phyloP scores from a whole-genome alignment of 2,113 vertebrate genomes.

The Scomber colias region DNA sequence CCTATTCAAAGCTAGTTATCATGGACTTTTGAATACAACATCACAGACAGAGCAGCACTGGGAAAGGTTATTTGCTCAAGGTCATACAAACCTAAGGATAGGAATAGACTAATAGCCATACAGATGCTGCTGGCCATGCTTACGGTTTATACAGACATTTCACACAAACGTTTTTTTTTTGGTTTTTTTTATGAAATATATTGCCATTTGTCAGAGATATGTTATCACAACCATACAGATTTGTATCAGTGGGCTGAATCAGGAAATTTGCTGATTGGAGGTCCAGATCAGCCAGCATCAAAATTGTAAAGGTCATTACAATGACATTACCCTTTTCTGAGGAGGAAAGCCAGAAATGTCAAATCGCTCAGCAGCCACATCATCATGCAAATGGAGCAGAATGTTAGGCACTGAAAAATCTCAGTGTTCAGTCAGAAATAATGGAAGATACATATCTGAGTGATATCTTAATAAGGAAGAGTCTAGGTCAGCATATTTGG shows the following conservation, averaged over 20 bases:
- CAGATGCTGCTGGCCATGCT: slow-evolving; percentile 38
- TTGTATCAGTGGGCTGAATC: slow-evolving; percentile 48
- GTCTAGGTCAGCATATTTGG: slow-evolving; percentile 30
- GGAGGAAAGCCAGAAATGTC: slow-evolving; percentile 70
- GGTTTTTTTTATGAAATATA: not conserved
- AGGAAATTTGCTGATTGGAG: slow-evolving; percentile 47
- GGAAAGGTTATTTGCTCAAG: slow-evolving; percentile 76
- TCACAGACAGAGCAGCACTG: slow-evolving; percentile 41
- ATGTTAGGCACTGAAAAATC: slow-evolving; percentile 34
- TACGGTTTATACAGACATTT: slow-evolving; percentile 2
- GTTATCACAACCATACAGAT: slow-evolving; percentile 44
- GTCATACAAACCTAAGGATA: slow-evolving; percentile 72
- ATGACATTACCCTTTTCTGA: slow-evolving; percentile 82
- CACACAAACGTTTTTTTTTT: not conserved
- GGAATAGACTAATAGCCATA: slow-evolving; percentile 29
- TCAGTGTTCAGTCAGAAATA: slow-evolving; percentile 35
- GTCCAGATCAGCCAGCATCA: slow-evolving; percentile 53
- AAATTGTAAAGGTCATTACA: slow-evolving; percentile 83
- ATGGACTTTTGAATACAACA: slow-evolving; percentile 34
- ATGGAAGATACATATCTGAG: slow-evolving; percentile 53
- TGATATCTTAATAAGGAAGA: slow-evolving; percentile 40
- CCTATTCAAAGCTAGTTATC: slow-evolving; percentile 24
- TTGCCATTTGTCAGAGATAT: slow-evolving; percentile 25
- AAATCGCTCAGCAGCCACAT: slow-evolving; percentile 62
- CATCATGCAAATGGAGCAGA: slow-evolving; percentile 59